These are phyloP conservation scores for Isurus oxyrinchus DNA, from an alignment of 2,113 vertebrate genomes.

Conservation along the genomic window DNA sequence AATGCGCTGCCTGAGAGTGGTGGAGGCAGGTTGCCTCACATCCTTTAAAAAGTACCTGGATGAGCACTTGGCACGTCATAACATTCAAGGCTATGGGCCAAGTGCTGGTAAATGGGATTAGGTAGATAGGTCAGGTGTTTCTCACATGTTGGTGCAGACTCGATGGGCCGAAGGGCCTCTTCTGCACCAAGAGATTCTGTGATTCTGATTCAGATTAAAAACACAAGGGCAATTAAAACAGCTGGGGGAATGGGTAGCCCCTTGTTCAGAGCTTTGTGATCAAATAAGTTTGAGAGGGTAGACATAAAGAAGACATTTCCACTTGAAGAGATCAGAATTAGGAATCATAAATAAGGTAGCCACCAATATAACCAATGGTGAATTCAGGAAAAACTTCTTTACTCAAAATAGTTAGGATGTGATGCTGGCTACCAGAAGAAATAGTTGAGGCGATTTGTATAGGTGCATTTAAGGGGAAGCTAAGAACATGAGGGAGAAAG, in stretches of 20 bases:
- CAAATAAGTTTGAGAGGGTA: neutral
- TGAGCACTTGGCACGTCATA: no score
- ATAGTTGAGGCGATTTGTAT: neutral
- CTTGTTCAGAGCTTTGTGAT: neutral
- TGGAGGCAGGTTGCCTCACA: no score
- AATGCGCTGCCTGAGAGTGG: no score
- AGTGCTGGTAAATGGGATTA: no score
- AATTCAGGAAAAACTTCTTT: no score
- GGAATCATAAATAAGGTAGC: neutral
- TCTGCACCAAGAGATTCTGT: no score
- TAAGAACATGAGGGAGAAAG: neutral
- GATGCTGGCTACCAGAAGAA: neutral
- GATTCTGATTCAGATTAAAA: neutral
- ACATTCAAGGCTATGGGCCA: no score
- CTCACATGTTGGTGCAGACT: no score
- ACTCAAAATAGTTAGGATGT: no score
- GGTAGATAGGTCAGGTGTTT: no score
- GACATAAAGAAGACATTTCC: neutral
- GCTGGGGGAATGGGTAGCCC: neutral
- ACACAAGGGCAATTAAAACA: neutral
- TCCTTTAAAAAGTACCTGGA: no score
- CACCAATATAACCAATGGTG: neutral
- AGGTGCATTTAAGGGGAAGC: neutral
- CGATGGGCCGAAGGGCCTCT: no score
- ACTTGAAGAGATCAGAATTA: neutral